Evolutionary conservation across 1,140 invertebrate species (phyloP).

Genomic region (Hyposmocoma kahamanoa): DNA sequence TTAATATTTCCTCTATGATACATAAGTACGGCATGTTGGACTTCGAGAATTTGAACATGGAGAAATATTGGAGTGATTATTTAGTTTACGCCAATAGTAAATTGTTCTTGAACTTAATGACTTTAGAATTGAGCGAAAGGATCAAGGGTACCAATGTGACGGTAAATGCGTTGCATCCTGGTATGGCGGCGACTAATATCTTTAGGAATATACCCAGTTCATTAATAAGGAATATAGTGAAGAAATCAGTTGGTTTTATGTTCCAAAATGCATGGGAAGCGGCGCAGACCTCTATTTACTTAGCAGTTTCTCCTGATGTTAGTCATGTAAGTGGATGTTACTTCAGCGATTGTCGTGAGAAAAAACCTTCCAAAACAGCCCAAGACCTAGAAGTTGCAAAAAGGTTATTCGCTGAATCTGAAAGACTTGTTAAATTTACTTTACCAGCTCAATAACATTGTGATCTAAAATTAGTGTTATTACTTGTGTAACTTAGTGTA

Average conservation of each 20-base stretch:
- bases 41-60: conserved; percentile 85
- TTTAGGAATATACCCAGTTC: conserved; percentile 81
- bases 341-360: conserved; percentile 74
- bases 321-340: conserved; percentile 74
- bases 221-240: conserved; percentile 32
- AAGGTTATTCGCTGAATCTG: conserved; percentile 64
- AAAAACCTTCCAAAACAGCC: conserved; percentile 49
- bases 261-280: conserved; percentile 73
- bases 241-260: conserved; percentile 40
- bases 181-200: conserved; percentile 89
- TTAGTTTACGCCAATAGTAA: conserved; percentile 90
- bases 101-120: conserved; percentile 90
- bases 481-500: no score
- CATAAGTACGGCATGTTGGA: conserved; percentile 85
- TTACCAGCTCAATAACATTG: conserved; percentile 6
- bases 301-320: conserved; percentile 74
- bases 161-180: conserved; percentile 91
- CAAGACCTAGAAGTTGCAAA: conserved; percentile 54
- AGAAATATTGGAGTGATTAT: conserved; percentile 76
- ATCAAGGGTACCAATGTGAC: conserved; percentile 86
- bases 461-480: no score
- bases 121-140: conserved; percentile 83
- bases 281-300: conserved; percentile 75
- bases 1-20: conserved; percentile 88
- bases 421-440: conserved; percentile 56